Base-by-base conservation (phyloP, 2,797 vertebrate species). In the Coregonus suidteri region DNA sequence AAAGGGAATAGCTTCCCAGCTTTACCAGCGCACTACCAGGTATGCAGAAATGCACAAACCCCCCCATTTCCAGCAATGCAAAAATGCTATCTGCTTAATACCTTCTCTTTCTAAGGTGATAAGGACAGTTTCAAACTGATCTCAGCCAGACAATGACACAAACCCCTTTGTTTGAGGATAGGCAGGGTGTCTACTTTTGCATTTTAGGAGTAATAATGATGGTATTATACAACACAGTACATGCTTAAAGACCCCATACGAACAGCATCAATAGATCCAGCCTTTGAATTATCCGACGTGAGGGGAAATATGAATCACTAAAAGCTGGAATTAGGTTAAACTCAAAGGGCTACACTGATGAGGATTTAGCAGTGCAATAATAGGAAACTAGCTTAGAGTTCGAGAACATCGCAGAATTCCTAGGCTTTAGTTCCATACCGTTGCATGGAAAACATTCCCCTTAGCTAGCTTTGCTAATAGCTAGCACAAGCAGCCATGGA, bases 1-100 rank as follows among this genome's bases (percentile, higher is more conserved):
- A 91, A 92, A 18, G 80, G 87, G 87, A 93, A 93, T 89, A 90
- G 78, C 84, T 91, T 92, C 88, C 88, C 87, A 88, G 85, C 16
- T 56, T 89, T 86, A 85, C 82, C 78, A 84, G 35, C 77, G 74
- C 77, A 81, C 81, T 84, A 83, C 79, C 79, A 86, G 83, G 87
- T 88, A 87, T 87, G 4, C 41, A 30, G 20, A 52, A 25, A 16
- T 11, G 31, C 3, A 34, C 71, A 56, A 18, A 56, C 30, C 52
- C 41, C 41, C n/a, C 6, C 65, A 70, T 81, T 86, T 71, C 73
- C 73, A 75, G 81, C 85, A 84, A 88, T 87, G 76, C 80, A 88
- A 86, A 86, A 79, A 2, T 41, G 73, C 75, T 41, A 25, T 75
- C 67, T 41, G 83, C 74, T 79, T 80, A 76, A 80, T 77, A 41